Conservation (phyloP, 2,113 vertebrate species). For the Galemys pyrenaicus region DNA sequence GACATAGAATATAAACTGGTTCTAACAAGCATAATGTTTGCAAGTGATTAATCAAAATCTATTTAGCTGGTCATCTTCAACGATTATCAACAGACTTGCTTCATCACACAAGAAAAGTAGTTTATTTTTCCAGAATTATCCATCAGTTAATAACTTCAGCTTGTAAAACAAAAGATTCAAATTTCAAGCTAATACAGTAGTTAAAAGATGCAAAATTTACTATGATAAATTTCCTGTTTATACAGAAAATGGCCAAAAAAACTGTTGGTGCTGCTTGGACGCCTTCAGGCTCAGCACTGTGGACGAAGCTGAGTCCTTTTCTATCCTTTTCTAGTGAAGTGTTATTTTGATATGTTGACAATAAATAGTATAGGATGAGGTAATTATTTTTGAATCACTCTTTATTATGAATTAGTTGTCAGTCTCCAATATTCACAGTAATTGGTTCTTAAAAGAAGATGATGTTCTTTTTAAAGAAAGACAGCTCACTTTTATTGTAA, state of each 20-base stretch:
- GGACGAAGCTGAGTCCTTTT: background rate
- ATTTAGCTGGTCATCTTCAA: constrained; percentile 84
- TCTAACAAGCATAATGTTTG: constrained; percentile 86
- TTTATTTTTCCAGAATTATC: constrained; percentile 59
- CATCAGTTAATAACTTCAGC: constrained; percentile 72
- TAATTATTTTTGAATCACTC: constrained; percentile 40
- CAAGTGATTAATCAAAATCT: constrained; percentile 88
- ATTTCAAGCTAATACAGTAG: constrained; percentile 7
- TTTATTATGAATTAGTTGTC: constrained; percentile 20
- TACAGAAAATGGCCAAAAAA: constrained; percentile 57
- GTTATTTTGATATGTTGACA: constrained; percentile 5
- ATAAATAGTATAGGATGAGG: background rate
- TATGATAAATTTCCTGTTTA: constrained; percentile 56
- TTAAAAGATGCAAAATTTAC: constrained; percentile 31
- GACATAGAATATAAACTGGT: constrained; percentile 88
- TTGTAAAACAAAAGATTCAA: constrained; percentile 42
- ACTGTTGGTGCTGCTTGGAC: constrained; percentile 58
- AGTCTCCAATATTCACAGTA: background rate
- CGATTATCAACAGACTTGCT: constrained; percentile 85
- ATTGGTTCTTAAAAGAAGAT: constrained; percentile 11
- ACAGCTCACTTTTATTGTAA: constrained; percentile 1
- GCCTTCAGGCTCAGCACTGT: background rate
- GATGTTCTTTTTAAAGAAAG: background rate
- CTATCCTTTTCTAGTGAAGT: background rate
- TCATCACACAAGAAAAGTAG: constrained; percentile 84